Evolutionary conservation across 1,140 invertebrate species (phyloP).

Genomic region (Zophobas atratus): DNA sequence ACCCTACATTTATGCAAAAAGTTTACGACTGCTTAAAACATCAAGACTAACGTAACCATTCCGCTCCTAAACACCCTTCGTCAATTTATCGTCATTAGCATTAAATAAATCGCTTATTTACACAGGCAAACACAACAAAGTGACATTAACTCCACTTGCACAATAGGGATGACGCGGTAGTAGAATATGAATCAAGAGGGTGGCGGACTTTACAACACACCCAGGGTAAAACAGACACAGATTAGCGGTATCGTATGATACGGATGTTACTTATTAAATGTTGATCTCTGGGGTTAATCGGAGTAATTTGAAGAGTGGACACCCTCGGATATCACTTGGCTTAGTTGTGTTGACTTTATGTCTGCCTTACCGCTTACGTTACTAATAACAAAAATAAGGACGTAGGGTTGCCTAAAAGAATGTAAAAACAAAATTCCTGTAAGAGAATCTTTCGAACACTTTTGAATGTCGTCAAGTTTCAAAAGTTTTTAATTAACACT

Average conservation of each 20-base stretch:
- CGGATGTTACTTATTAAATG: constrained; percentile 54
- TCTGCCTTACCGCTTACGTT: too few relatives aligned
- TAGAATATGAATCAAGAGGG: constrained; percentile 47
- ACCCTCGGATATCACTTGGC: constrained; percentile 9
- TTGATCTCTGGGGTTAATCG: constrained; percentile 52
- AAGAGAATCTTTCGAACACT: too few relatives aligned
- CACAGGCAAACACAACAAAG: constrained; percentile 50
- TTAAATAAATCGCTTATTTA: constrained; percentile 56
- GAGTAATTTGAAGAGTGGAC: constrained; percentile 49
- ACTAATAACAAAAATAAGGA: neutral
- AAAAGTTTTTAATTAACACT: too few relatives aligned
- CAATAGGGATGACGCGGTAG: constrained; percentile 41
- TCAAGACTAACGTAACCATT: too few relatives aligned
- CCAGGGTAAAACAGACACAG: constrained; percentile 41
- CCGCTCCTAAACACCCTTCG: constrained; percentile 33
- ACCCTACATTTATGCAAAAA: too few relatives aligned
- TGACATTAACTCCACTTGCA: constrained; percentile 51
- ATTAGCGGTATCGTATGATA: constrained; percentile 48
- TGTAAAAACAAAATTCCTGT: too few relatives aligned
- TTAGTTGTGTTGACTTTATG: neutral
- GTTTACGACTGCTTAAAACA: too few relatives aligned
- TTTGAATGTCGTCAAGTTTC: too few relatives aligned
- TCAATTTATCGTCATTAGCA: constrained; percentile 53
- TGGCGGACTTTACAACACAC: constrained; percentile 29
- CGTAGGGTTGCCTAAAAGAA: neutral